Base-by-base conservation (phyloP, 2,797 vertebrate species). In the Diplodus sargus region DNA sequence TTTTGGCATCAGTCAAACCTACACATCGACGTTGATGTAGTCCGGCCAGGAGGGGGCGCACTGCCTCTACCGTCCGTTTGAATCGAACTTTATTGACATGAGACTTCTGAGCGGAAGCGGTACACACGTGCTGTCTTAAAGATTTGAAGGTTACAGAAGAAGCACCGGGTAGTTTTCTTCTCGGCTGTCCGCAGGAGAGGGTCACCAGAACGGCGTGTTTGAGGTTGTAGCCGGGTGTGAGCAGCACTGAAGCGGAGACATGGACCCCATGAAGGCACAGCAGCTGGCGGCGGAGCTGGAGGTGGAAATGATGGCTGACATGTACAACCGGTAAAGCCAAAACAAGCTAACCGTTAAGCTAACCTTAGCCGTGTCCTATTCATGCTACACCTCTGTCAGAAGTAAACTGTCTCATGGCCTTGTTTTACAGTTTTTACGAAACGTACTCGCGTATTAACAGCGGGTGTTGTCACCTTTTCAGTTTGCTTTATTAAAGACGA, bases 231-330 rank as follows among this genome's bases (percentile, higher is more conserved):
- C 22, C 1, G 17, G 34, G 53, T 13, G 64, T 0, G 70, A 80
- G 54, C 51, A 67, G 59, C 63, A 22, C 20, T 12, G 49, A 70
- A 25, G n/a, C 14, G 78, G 51, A 59, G 79, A 76, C 66, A 99
- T 99, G 98, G 97, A 99, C 89, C 97, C 97, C 5, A 87, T 97
- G 90, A 96, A 97, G 90, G 98, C 98, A 4, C 98, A 99, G 91
- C 97, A 99, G 90, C 89, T 99, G 87, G 98, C 97, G 30, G 97
- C 98, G 12, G 98, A 99, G 90, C 94, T 99, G 83, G 98, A 99
- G 92, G 98, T 98, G 90, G 98, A 99, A 82, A 99, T 99, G 98
- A 99, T 99, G 98, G 97, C 98, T 7, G 98, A 99, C 90, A 99
- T 99, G 97, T 99, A 99, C 91, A 99, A 98, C 93, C 96, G 98